Evolutionary conservation across 2,888 invertebrate species (phyloP), one percentile per base, ranked within the genome.

Genomic region (Cordilura impudica): DNA sequence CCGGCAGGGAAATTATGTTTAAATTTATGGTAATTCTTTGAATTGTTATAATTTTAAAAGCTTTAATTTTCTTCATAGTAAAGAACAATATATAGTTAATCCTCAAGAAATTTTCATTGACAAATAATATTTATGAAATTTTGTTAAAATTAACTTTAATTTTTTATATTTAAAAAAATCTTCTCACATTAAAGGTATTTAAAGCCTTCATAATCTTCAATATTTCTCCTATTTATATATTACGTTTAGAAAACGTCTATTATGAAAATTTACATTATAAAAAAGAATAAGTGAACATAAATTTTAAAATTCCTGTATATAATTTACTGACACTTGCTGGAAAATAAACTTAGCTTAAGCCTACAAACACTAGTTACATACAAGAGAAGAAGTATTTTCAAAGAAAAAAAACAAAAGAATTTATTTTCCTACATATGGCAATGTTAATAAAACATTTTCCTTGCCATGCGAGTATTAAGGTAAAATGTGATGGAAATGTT

Each of bases 251-350:
- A 29, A 53, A 61, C 43, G 65, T 60, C 45, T 66, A 8, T 19
- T 51, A 66, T 8, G 26, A 26, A 10, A 19, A 70, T 78, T 73
- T 70, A 35, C 73, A 73, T 73, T 58, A 65, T 61, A 70, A 63
- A 61, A 43, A 43, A 7, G 29, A 26, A 43, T 10, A 66, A 66
- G 65, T 6, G n/a, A 71, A 63, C 67, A 75, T 70, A 79, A 75
- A 75, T 75, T 71, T 66, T 45, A 67, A 71, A 74, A 79, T 75
- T 79, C 74, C 71, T 75, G 71, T 26, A 67, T 71, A 75, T 75
- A 79, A 79, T 79, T 79, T 79, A 79, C 79, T 67, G 74, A 75
- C 74, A 79, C 79, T 79, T 79, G 71, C 54, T 54, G 58, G 74
- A 60, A 79, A 56, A 56, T 49, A 18, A 66, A 71, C 66, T 63